phyloP scores from a whole-genome alignment of 1,140 invertebrate species.

The Euwallacea similis region DNA sequence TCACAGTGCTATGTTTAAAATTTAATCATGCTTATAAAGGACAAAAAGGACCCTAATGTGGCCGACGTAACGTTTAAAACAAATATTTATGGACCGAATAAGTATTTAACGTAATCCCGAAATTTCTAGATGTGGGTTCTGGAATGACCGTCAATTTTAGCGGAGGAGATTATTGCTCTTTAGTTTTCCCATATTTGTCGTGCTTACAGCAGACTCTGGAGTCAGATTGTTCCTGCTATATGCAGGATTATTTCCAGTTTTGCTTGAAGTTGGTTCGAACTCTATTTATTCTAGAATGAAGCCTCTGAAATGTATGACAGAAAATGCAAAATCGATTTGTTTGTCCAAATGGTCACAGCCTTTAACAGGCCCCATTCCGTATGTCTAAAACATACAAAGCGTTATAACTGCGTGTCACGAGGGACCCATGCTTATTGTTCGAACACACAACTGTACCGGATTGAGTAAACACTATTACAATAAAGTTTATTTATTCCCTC shows the following conservation, averaged over 20 bases:
- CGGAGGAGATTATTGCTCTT: slow-evolving; percentile 4
- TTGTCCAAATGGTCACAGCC: slow-evolving; percentile 1
- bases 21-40: slow-evolving; percentile 35
- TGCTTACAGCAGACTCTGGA: no score
- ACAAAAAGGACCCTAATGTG: slow-evolving; percentile 23
- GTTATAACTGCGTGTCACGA: slow-evolving; percentile 28
- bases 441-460: slow-evolving; percentile 25
- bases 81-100: slow-evolving; percentile 27
- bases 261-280: no score
- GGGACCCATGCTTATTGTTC: slow-evolving; percentile 33
- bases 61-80: slow-evolving; percentile 18
- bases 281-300: no score
- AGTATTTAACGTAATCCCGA: slow-evolving; percentile 26
- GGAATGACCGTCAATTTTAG: slow-evolving; percentile 15
- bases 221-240: no score
- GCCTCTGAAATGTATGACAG: no score
- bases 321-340: neutral
- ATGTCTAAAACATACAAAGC: slow-evolving; percentile 31
- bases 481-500: slow-evolving; percentile 25
- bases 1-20: slow-evolving; percentile 35
- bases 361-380: neutral
- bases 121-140: slow-evolving; percentile 20
- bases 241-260: no score
- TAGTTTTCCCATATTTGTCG: no score
- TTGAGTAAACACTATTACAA: slow-evolving; percentile 33